Conservation (phyloP, 2,113 vertebrate species). For the Corvus cornix region DNA sequence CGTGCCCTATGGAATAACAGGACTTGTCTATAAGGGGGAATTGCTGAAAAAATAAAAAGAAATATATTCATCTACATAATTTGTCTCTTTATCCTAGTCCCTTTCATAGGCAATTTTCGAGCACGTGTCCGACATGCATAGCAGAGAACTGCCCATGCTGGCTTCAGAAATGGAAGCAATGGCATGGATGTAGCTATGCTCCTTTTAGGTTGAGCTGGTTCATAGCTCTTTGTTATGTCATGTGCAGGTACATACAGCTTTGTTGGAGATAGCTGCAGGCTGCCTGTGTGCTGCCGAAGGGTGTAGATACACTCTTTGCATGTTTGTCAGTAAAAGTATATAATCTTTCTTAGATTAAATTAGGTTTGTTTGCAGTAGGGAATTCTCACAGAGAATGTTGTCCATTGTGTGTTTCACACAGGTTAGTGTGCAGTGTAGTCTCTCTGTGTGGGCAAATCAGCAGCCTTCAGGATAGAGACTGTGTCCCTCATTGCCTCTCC, state of each 20-base stretch:
- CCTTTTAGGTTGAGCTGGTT: not conserved
- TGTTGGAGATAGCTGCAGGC: not conserved
- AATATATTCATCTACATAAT: not conserved
- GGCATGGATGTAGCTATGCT: not conserved
- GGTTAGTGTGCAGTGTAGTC: not conserved
- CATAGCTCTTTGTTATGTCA: not conserved
- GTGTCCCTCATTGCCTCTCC: not conserved
- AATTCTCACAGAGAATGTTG: not conserved
- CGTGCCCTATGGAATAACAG: not conserved
- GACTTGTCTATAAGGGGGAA: not conserved
- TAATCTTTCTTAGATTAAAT: not conserved
- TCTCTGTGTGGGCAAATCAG: not conserved
- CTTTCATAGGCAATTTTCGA: not conserved
- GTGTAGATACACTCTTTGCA: not conserved
- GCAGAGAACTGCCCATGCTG: not conserved
- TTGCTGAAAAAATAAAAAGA: not conserved
- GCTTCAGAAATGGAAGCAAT: not conserved
- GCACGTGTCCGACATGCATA: fast-evolving
- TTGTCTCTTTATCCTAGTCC: not conserved
- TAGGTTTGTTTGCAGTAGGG: not conserved
- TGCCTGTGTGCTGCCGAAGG: not conserved
- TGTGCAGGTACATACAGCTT: not conserved
- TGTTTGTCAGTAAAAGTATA: not conserved
- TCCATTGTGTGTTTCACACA: not conserved
- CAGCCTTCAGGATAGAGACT: not conserved